Evolutionary conservation across 2,113 vertebrate species (phyloP), one percentile per base, ranked within the genome.

Genomic region (Jaculus jaculus): DNA sequence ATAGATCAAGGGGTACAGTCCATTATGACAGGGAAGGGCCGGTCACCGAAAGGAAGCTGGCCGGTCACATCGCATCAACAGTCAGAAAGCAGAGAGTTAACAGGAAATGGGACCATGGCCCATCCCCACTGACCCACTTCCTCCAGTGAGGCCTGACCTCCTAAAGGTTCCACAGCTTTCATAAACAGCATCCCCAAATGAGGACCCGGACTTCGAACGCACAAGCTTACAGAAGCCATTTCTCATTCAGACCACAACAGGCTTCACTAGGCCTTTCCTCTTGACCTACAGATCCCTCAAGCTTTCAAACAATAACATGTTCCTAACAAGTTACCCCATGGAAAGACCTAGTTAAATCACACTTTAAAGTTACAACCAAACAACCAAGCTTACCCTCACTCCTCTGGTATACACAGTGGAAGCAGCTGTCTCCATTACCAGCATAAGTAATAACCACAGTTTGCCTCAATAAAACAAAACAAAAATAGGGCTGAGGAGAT

Each of bases 241-340:
- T 58, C 30, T 32, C 47, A 78, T 78, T 54, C 47, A 78, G 32
- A n/a, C 30, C 47, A 51, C 74, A 58, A 42, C 26, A 51, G 20
- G 26, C 18, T 26, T 61, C 74, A 34, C 34, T 20, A 34, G 81
- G 39, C 16, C 61, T 75, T 95, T 77, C 3, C 23, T 95, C 58
- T 87, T 20, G 61, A 88, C 4, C 26, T 7, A 54, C 2, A 74
- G 61, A 85, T 82, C 34, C n/a, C n/a, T n/a, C n/a, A n/a, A n/a
- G n/a, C n/a, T n/a, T 60, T 75, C 51, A 37, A 79, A 63, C 68
- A 88, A 92, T 30, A 75, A 93, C 90, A 58, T 13, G 63, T 32
- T 21, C 32, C 6, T 87, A 77, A 71, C 34, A 13, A 37, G 81
- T 37, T 21, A 61, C 42, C 68, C 12, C 34, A 34, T 7, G 37